Evolutionary conservation across 2,113 vertebrate genomes (phyloP).

Genomic region (Uropsilus gracilis): DNA sequence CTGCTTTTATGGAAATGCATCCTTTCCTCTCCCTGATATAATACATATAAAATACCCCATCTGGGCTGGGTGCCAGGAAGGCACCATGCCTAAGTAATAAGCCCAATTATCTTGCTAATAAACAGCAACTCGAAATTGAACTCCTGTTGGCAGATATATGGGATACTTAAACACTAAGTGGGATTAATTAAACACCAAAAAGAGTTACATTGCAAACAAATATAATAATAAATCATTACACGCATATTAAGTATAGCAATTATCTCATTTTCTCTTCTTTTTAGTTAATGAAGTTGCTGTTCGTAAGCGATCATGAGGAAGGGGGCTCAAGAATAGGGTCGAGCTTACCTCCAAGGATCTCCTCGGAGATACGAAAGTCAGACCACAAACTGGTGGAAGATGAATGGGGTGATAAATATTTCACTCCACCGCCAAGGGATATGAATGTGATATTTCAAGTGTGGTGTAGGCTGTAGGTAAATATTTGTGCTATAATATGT

Average conservation of each 20-base stretch:
- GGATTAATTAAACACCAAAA: conserved; percentile 84
- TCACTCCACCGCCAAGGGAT: background rate
- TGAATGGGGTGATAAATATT: conserved; percentile 49
- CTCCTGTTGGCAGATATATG: conserved; percentile 80
- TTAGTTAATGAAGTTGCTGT: conserved; percentile 49
- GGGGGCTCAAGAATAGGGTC: background rate
- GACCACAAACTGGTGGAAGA: conserved; percentile 43
- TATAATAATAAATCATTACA: conserved; percentile 69
- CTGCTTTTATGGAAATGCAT: conserved; percentile 76
- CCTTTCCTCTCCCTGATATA: conserved; percentile 71
- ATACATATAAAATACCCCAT: conserved; percentile 65
- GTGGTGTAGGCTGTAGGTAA: background rate
- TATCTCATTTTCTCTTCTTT: conserved; percentile 53
- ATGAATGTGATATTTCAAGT: background rate
- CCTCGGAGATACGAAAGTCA: conserved; percentile 12
- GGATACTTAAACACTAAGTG: conserved; percentile 83
- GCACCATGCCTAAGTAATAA: conserved; percentile 74
- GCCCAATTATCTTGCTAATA: conserved; percentile 81
- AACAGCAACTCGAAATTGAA: conserved; percentile 81
- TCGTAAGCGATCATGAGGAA: background rate
- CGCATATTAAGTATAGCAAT: conserved; percentile 61
- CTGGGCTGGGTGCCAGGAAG: conserved; percentile 80
- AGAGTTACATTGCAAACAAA: conserved; percentile 71
- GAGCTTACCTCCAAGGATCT: background rate
- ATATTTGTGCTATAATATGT: background rate